A percentile compares a stretch with the other conserved stretches of the same genome.
phyloP scores from a whole-genome alignment of 2,888 invertebrate species.

The Eretmocerus hayati region DNA sequence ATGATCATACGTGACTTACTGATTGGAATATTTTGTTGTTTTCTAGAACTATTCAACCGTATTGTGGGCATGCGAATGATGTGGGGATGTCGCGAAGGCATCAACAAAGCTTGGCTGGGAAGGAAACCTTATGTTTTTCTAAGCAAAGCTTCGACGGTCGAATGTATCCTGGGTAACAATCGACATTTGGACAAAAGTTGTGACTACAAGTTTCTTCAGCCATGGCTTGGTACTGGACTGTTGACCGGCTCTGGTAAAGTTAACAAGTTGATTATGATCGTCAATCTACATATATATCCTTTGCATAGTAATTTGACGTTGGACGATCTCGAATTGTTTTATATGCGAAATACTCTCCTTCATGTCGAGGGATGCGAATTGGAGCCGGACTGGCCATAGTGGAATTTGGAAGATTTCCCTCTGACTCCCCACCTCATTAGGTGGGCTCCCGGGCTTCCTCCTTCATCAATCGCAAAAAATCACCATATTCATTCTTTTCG shows the following conservation, averaged over 20 bases:
- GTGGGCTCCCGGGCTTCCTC: too few relatives aligned
- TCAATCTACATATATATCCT: not conserved
- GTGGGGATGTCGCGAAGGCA: constrained; percentile 49
- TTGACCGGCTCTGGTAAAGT: constrained; percentile 46
- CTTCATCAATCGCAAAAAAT: too few relatives aligned
- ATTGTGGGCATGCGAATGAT: constrained; percentile 48
- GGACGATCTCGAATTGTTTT: too few relatives aligned
- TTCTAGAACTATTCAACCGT: constrained; percentile 51
- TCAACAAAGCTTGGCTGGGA: constrained; percentile 51
- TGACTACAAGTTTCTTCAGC: constrained; percentile 53
- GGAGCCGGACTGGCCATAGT: too few relatives aligned
- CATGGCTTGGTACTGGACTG: constrained; percentile 56
- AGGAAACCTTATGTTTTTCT: constrained; percentile 48
- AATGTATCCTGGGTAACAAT: constrained; percentile 52
- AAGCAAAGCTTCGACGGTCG: constrained; percentile 50
- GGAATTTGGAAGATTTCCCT: not conserved
- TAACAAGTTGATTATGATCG: not conserved
- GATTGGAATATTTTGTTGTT: too few relatives aligned
- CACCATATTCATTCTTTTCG: too few relatives aligned
- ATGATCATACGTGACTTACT: too few relatives aligned
- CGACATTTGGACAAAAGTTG: constrained; percentile 55
- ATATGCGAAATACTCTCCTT: too few relatives aligned
- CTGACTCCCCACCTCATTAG: too few relatives aligned
- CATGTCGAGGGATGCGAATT: too few relatives aligned
- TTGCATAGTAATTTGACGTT: not conserved